Percentiles rank a stretch among this genome's conserved stretches.
Evolutionary conservation across 2,888 invertebrate genomes (phyloP).

Genomic region (Drosophila eohydei): DNA sequence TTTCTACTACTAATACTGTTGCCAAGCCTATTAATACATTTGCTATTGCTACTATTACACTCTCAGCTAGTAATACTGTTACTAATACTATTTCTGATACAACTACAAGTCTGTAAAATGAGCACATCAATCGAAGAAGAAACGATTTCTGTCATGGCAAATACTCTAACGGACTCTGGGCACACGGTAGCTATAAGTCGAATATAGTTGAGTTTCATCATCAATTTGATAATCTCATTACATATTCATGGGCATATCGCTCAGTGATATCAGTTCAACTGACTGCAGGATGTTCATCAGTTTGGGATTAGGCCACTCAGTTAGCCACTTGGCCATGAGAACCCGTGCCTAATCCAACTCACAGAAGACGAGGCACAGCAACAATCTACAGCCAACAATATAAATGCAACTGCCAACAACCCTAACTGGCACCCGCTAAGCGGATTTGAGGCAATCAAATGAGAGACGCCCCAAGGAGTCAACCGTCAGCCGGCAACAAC

Average conservation of each 20-base stretch:
- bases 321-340: slow-evolving; percentile 72
- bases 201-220: neutral
- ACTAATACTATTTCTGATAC: too few species aligned
- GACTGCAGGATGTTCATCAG: slow-evolving; percentile 47
- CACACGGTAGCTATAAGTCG: neutral
- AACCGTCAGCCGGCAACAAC: slow-evolving; percentile 24
- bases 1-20: too few species aligned
- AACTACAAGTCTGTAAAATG: too few species aligned
- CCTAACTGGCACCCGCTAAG: slow-evolving; percentile 73
- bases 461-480: slow-evolving; percentile 38
- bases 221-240: slow-evolving; percentile 30
- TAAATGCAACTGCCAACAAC: slow-evolving; percentile 25
- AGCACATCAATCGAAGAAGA: too few species aligned
- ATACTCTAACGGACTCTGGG: too few species aligned
- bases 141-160: neutral
- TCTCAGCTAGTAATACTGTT: too few species aligned
- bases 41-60: too few species aligned
- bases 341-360: slow-evolving; percentile 77
- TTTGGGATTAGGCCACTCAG: slow-evolving; percentile 38
- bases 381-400: slow-evolving; percentile 9
- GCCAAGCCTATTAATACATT: too few species aligned
- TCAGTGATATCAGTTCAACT: slow-evolving; percentile 26
- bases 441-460: slow-evolving; percentile 76
- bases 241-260: slow-evolving; percentile 35
- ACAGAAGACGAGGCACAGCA: slow-evolving; percentile 55